Evolutionary conservation across 1,140 invertebrate species (phyloP), one percentile per base, ranked within the genome.

Genomic region (Papilio glaucus): DNA sequence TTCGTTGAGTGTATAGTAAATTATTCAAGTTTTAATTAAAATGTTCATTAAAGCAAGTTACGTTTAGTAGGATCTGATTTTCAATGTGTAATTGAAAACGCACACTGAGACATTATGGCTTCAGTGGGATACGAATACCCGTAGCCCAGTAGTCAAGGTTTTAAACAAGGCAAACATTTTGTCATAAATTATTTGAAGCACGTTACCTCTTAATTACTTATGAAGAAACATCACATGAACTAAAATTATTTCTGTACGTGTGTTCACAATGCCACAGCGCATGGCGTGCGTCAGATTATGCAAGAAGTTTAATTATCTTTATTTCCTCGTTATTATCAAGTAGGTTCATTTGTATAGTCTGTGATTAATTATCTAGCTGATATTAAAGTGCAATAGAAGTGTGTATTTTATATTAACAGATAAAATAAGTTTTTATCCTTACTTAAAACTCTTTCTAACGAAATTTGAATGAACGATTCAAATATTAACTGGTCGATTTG

Each of bases 21-120:
- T 45, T 45, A 57, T 57, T 57, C 49, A 57, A 26, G 49, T 57
- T 57, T 57, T 57, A 57, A 57, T 26, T 57, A 57, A 26, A 26
- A 57, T 26, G 3, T 57, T 57, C 49, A 57, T 57, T 24, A 12
- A 57, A 57, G 12, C 1, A 10, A 13, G 6, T 33, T 3, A 10
- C 21, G 24, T 21, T 26, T 57, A 24, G 9, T 24, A 41, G 21
- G 10, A 26, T 12, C 2, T 24, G 4, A 24, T 24, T 57, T 24
- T 57, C 24, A 18, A 53, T 4, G 2, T 57, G 0, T 24, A 57
- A 57, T 24, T 4, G 21, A 53, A 53, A 45, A 5, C 10, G 13
- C 0, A 45, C 15, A 53, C 18, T 49, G n/a, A 9, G 18, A 21
- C 8, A 10, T 12, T 57, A 57, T 5, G 21, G 21, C 49, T 57